Conservation (phyloP, 2,113 vertebrate species). For the Microcebus jonahi region DNA sequence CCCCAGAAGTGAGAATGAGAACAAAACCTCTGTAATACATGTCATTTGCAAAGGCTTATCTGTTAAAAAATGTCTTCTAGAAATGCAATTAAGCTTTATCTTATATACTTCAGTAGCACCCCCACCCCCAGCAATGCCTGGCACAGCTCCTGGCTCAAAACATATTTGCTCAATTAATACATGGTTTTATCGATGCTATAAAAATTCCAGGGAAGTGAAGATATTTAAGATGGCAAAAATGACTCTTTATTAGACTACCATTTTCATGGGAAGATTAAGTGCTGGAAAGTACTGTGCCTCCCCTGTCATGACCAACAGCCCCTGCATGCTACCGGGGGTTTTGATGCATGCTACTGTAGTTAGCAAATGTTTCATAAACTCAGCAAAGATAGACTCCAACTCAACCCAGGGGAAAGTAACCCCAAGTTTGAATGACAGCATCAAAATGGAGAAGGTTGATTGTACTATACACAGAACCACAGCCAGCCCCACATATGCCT, state of each 20-base stretch:
- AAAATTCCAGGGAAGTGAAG: not conserved
- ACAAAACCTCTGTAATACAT: not conserved
- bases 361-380: not conserved
- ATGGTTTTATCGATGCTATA: not conserved
- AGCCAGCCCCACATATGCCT: not conserved
- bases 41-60: not conserved
- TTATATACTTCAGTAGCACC: not conserved
- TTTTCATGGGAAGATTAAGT: not conserved
- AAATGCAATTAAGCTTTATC: not conserved
- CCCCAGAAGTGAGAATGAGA: not conserved
- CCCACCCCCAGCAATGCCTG: not conserved
- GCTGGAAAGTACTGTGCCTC: not conserved
- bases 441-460: not conserved
- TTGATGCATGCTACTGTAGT: not conserved
- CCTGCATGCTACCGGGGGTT: not conserved
- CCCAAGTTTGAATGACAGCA: not conserved
- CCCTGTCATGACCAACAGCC: not conserved
- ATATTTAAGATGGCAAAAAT: not conserved
- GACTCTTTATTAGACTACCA: not conserved
- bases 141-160: not conserved
- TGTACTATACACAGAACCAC: not conserved
- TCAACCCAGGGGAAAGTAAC: not conserved
- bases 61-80: not conserved
- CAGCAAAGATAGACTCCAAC: not conserved
- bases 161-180: not conserved